Evolutionary conservation across 2,888 invertebrate genomes (phyloP), one percentile per base, ranked within the genome.

Genomic region (Frankliniella intonsa): DNA sequence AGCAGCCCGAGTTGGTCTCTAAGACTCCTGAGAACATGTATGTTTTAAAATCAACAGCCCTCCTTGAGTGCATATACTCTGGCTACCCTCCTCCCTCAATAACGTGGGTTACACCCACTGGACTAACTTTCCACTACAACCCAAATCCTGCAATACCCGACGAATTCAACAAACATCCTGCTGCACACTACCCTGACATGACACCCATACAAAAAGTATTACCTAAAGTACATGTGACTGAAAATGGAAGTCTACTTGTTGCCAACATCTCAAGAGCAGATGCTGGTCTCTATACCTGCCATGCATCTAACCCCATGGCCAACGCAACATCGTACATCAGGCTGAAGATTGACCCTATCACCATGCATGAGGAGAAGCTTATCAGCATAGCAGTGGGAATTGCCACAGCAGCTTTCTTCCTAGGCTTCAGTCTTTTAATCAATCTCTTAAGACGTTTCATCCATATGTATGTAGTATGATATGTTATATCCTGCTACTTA

Each of bases 271-370:
- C 93, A 76, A 91, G 94, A 84, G 92, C 93, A 86, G 96, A 97
- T 88, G 94, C 94, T 85, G 97, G 97, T 82, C 89, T 92, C 50
- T 98, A 97, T 89, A 91, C 92, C 83, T 98, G 97, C 87, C 93
- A 93, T 86, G 97, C 95, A 79, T 92, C 93, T 86, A 97, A 97
- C 89, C 93, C 95, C 22, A 90, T 94, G 84, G 94, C 94, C 82
- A 96, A 96, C 87, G 89, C 91, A 51, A 94, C 96, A 2, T 91
- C 92, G 80, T 92, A 92, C 85, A 92, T 97, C 50, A 88, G 93
- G 81, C 90, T 97, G 82, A 93, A 94, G 87, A 93, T 97, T 87
- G 95, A 97, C 88, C 96, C 97, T 25, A 91, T 93, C 86, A 93
- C 95, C 83, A 93, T 96, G 90, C 92, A 93, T 86, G 92, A 93